Evolutionary conservation across 2,113 vertebrate genomes (phyloP).

Genomic region (Pholis gunnellus): DNA sequence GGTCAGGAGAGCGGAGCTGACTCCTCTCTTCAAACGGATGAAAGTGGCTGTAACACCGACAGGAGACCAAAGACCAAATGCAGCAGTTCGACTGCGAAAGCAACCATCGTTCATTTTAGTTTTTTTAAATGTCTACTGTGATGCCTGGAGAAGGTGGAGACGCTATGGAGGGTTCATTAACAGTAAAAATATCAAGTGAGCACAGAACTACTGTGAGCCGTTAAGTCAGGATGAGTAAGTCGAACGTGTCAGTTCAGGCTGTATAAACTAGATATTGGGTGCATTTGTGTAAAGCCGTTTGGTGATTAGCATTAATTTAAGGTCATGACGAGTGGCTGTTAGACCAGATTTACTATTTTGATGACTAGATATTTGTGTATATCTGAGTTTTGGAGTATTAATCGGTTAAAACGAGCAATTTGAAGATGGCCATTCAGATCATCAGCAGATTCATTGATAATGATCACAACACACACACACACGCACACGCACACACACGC

Average conservation of each 20-base stretch:
- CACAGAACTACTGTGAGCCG: conserved; percentile 11
- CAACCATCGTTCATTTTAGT: not conserved
- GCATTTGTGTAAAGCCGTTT: not conserved
- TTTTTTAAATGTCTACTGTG: not conserved
- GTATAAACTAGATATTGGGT: not conserved
- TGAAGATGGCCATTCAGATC: not conserved
- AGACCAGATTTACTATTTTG: not conserved
- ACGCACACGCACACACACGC: not conserved
- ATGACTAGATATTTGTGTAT: not conserved
- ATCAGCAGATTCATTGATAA: not conserved
- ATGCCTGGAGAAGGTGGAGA: not conserved
- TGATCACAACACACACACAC: not conserved
- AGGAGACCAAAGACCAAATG: not conserved
- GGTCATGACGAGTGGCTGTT: no score
- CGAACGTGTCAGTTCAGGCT: not conserved
- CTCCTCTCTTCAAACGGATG: not conserved
- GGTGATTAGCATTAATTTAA: no score
- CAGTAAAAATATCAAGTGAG: conserved; percentile 12
- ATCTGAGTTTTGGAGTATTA: not conserved
- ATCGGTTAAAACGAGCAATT: not conserved
- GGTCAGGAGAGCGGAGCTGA: not conserved
- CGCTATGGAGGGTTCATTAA: not conserved
- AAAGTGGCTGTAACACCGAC: conserved; percentile 4
- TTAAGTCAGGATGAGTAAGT: not conserved
- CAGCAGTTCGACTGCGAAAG: not conserved